Evolutionary conservation across 2,113 vertebrate genomes (phyloP).

Genomic region (Salvelinus alpinus): DNA sequence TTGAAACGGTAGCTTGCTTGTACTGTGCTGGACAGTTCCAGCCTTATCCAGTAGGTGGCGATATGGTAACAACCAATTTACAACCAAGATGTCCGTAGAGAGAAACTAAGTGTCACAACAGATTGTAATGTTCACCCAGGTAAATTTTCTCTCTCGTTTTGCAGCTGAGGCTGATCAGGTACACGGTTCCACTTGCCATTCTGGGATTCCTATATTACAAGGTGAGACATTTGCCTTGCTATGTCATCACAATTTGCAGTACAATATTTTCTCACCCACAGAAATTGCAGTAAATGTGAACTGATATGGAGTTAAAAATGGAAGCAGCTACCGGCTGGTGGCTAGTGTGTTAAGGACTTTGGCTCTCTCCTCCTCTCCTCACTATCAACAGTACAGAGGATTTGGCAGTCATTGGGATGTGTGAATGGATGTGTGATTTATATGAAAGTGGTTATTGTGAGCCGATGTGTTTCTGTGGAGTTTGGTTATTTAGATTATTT

Average conservation of each 20-base stretch:
- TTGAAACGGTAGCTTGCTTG: too few relatives aligned
- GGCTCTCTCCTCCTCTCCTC: neutral
- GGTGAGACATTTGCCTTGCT: conserved; percentile 75
- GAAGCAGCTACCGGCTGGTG: neutral
- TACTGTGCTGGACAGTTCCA: neutral
- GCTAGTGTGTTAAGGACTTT: neutral
- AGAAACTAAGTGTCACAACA: conserved; percentile 6
- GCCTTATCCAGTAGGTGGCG: conserved; percentile 79
- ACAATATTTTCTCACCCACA: conserved; percentile 13
- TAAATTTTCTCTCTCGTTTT: conserved; percentile 42
- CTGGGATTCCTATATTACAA: conserved; percentile 85
- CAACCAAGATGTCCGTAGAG: neutral
- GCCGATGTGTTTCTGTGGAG: neutral
- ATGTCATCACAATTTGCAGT: conserved; percentile 44
- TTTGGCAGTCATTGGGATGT: neutral
- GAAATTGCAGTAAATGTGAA: conserved; percentile 16
- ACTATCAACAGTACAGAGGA: neutral
- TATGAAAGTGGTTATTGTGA: neutral
- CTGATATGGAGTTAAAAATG: neutral
- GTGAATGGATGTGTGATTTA: neutral
- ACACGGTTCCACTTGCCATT: conserved; percentile 75
- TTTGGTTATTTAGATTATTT: neutral
- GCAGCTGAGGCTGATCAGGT: conserved; percentile 82
- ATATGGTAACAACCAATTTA: conserved; percentile 60
- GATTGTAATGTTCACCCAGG: conserved; percentile 21